These are phyloP conservation scores for Gambusia holbrooki DNA, from an alignment of 2,113 vertebrate genomes.

Conservation along the genomic window DNA sequence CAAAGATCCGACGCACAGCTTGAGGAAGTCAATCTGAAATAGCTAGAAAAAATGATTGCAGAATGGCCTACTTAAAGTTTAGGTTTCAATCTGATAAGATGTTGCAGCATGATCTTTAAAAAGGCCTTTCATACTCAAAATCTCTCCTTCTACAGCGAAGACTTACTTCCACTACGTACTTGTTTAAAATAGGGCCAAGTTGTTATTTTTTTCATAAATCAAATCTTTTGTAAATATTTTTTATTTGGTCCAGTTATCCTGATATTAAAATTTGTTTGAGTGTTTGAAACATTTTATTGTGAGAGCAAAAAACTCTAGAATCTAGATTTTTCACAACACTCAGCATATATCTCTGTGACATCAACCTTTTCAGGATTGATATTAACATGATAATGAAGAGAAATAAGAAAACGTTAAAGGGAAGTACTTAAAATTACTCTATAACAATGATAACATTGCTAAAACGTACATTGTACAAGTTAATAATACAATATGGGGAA, in stretches of 20 bases:
- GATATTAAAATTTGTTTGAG: too few relatives aligned
- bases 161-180: not conserved
- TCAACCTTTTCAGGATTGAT: not conserved
- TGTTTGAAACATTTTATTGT: too few relatives aligned
- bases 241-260: too few relatives aligned
- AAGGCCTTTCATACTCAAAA: not conserved
- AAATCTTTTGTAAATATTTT: too few relatives aligned
- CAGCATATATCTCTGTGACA: too few relatives aligned
- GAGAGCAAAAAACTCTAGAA: too few relatives aligned
- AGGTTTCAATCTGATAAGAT: not conserved
- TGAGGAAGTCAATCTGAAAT: not conserved
- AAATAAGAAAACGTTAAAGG: conserved; percentile 31
- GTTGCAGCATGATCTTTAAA: not conserved
- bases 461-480: too few relatives aligned
- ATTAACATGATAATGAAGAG: not conserved
- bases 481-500: too few relatives aligned
- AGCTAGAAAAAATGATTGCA: not conserved
- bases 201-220: too few relatives aligned
- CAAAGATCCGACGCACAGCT: not conserved
- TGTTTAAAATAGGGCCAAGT: too few relatives aligned
- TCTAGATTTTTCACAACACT: too few relatives aligned
- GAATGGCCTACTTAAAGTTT: not conserved
- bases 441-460: too few relatives aligned
- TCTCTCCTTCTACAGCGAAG: not conserved
- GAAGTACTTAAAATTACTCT: conserved; percentile 2